A percentile compares a stretch with the other conserved stretches of the same genome.
Evolutionary conservation across 92 coral and sea anemone genomes (phyloP).

Genomic region (Phenganax stokvisi): DNA sequence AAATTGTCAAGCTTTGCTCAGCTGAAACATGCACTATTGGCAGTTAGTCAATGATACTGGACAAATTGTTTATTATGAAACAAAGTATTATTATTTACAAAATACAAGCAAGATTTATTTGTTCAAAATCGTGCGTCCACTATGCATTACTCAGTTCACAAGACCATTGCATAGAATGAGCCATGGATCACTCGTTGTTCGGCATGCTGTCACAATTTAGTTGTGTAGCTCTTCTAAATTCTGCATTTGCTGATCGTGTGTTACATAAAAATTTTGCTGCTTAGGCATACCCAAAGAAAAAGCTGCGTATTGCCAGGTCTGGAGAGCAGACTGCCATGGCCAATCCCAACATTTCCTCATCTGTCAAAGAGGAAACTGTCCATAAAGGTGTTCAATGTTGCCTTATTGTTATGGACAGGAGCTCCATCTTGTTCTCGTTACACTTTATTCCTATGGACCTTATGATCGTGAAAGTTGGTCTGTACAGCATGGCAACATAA

Average conservation of each 20-base stretch:
- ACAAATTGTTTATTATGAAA: conserved; percentile 10
- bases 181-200: neutral
- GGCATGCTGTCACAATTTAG: conserved; percentile 3
- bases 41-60: neutral
- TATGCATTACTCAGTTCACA: neutral
- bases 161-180: neutral
- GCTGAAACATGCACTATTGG: conserved; percentile 1
- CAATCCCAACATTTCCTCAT: neutral
- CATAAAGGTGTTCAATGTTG: neutral
- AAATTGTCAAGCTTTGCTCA: neutral
- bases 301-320: neutral
- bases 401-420: neutral
- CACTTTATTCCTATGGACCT: neutral
- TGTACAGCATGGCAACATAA: neutral
- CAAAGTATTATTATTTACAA: neutral
- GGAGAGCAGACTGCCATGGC: neutral
- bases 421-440: neutral
- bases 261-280: neutral
- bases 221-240: neutral
- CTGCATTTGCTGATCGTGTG: neutral
- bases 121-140: neutral
- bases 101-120: neutral
- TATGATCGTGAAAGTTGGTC: neutral
- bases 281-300: neutral
- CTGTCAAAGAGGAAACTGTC: neutral